phyloP scores from a whole-genome alignment of 2,888 invertebrate species.

The Orthosia incerta region DNA sequence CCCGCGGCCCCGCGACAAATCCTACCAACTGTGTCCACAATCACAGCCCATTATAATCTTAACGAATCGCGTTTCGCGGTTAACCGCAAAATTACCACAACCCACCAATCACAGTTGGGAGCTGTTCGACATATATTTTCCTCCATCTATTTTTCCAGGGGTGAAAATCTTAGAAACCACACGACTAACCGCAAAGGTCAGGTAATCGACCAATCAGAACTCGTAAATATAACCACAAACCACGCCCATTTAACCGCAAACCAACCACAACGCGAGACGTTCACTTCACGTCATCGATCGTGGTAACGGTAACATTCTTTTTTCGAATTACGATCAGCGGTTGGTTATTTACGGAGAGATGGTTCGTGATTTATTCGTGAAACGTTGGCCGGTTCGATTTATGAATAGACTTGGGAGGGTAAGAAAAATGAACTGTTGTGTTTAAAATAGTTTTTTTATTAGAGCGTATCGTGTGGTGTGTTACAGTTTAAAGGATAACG shows the following conservation, averaged over 20 bases:
- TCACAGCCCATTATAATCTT: constrained; percentile 87
- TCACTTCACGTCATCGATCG: constrained; percentile 86
- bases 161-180: constrained; percentile 92
- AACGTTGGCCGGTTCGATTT: constrained; percentile 45
- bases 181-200: constrained; percentile 91
- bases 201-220: constrained; percentile 91
- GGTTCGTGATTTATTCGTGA: constrained; percentile 64
- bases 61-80: constrained; percentile 89
- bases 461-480: constrained; percentile 23
- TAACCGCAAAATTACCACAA: constrained; percentile 87
- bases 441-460: constrained; percentile 47
- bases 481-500: constrained; percentile 53
- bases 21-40: constrained; percentile 72
- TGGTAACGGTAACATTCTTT: constrained; percentile 81
- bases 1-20: constrained; percentile 81
- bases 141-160: constrained; percentile 89
- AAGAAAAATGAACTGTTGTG: constrained; percentile 3
- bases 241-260: constrained; percentile 93
- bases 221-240: constrained; percentile 92
- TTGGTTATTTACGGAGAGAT: constrained; percentile 70
- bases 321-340: constrained; percentile 76
- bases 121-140: constrained; percentile 83
- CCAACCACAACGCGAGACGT: constrained; percentile 91
- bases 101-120: constrained; percentile 83
- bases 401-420: constrained; percentile 18